Evolutionary conservation across 2,888 invertebrate species (phyloP), one percentile per base, ranked within the genome.

Genomic region (Trissoscelio sp.): DNA sequence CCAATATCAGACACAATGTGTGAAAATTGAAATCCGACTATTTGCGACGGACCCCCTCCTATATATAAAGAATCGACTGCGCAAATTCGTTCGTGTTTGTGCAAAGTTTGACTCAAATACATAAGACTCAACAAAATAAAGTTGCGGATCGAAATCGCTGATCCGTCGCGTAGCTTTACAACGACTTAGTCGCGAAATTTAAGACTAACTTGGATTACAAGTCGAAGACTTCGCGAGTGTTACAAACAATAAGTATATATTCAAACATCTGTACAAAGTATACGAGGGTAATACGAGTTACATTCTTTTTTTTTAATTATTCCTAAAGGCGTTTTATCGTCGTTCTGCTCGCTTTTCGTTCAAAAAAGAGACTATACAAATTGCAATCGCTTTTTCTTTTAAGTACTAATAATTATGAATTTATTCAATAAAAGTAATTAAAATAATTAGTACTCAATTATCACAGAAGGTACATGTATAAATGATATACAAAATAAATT

Each of bases 191-290:
- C 12, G 11, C 22, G 9, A 67, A 67, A 24, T 24, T 24, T 14
- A 16, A 48, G 44, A 22, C 28, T 37, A 31, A 53, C n/a, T 44
- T 57, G 14, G 5, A 58, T 46, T 39, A 22, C 28, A 31, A 72
- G 28, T 72, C 72, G 20, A 53, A 62, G 70, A 58, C 58, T 58
- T 48, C 24, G 18, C 53, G 16, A 53, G 20, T 12, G 20, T 60
- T 72, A 39, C 42, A 62, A 72, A 62, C 31, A 24, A 60, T 51
- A 48, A 42, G 4, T n/a, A n/a, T 62, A 22, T 48, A 48, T 48
- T 48, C 46, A 48, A 48, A 48, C 22, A 53, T 72, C 62, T 64
- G 73, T 73, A 73, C 73, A 64, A 73, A 73, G 55, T 64, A 73
- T 46, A 62, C 39, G 42, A 64, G 73, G 55, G 62, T 31, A 53